A percentile compares a stretch with the other conserved stretches of the same genome.
These are phyloP conservation scores for Anastrepha obliqua DNA, from an alignment of 1,140 invertebrate species.

Conservation along the genomic window DNA sequence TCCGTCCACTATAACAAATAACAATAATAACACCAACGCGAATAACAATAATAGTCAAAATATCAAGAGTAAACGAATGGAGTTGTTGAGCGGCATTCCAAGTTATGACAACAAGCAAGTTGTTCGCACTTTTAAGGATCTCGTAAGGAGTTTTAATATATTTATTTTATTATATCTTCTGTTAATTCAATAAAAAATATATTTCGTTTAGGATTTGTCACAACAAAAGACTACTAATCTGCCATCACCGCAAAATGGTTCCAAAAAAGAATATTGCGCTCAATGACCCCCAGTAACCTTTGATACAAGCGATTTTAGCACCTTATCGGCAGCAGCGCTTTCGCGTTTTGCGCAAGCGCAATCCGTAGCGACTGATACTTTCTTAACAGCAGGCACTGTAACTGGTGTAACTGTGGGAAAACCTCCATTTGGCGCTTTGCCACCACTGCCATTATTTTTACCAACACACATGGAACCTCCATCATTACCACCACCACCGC, in stretches of 20 bases:
- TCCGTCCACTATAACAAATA: neutral
- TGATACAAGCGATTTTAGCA: slow-evolving; percentile 40
- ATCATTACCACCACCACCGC: slow-evolving; percentile 62
- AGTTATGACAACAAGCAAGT: slow-evolving; percentile 25
- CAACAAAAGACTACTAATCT: slow-evolving; percentile 23
- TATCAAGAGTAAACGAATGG: slow-evolving; percentile 7
- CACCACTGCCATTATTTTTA: slow-evolving; percentile 72
- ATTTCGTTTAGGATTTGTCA: slow-evolving; percentile 48
- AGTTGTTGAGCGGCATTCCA: neutral
- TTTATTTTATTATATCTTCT: no score
- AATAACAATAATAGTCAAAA: slow-evolving; percentile 51
- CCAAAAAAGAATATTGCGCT: slow-evolving; percentile 56
- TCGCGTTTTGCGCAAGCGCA: slow-evolving; percentile 25
- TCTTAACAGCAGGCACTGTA: slow-evolving; percentile 12
- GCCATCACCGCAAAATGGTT: slow-evolving; percentile 39
- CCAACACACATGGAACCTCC: slow-evolving; percentile 57
- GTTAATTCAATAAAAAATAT: neutral
- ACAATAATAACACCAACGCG: slow-evolving; percentile 52
- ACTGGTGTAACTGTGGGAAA: slow-evolving; percentile 15
- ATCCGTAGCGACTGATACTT: neutral
- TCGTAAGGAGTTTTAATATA: neutral
- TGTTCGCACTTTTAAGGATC: slow-evolving; percentile 23
- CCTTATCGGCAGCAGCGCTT: slow-evolving; percentile 17
- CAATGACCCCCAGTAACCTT: slow-evolving; percentile 64
- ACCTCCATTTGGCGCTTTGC: slow-evolving; percentile 51